Percentiles rank a stretch among this genome's conserved stretches.
Conservation (phyloP, 2,113 vertebrate genomes). For the Choloepus hoffmanni region DNA sequence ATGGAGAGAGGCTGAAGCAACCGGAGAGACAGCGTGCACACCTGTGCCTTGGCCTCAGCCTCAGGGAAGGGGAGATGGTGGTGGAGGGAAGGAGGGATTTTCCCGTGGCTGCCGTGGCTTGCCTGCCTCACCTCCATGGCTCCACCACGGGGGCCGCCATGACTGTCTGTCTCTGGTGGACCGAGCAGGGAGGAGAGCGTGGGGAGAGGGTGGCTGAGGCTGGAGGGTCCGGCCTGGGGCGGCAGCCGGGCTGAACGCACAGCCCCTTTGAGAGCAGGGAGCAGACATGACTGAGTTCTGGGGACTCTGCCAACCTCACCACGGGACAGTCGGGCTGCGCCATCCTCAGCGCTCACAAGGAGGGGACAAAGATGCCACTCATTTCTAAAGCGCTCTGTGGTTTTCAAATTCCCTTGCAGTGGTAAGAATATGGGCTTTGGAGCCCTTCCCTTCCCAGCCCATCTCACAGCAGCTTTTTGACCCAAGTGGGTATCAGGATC, state of each 20-base stretch:
- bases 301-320: background rate
- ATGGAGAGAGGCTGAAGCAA: slow-evolving; percentile 74
- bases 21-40: slow-evolving; percentile 67
- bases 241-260: background rate
- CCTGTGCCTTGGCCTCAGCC: background rate
- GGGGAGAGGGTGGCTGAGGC: background rate
- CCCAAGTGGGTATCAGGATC: background rate
- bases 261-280: background rate
- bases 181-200: background rate
- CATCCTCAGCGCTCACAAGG: background rate
- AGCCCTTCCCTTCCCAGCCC: background rate
- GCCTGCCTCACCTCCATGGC: background rate
- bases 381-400: background rate
- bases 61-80: background rate
- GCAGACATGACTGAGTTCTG: background rate
- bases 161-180: slow-evolving; percentile 22
- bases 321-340: background rate
- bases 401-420: background rate
- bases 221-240: too few species aligned
- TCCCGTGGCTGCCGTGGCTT: background rate
- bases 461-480: background rate
- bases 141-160: background rate
- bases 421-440: background rate
- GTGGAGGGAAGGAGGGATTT: slow-evolving; percentile 44
- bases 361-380: background rate